A percentile compares a stretch with the other conserved stretches of the same genome.
Evolutionary conservation across 1,140 invertebrate genomes (phyloP).

Genomic region (Drosophila sechellia): DNA sequence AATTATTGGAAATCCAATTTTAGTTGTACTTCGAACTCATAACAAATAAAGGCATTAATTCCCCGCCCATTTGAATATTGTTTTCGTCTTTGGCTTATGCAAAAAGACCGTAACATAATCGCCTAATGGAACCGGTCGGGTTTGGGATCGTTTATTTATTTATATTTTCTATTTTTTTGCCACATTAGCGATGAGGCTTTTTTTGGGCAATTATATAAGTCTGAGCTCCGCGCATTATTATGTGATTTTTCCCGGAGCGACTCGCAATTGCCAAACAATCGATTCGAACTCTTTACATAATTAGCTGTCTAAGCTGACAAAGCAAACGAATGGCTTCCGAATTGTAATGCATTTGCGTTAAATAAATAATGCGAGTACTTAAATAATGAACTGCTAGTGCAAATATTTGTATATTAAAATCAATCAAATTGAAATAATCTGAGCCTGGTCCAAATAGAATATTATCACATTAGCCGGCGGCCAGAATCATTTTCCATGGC

Average conservation of each 20-base stretch:
- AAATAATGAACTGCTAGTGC: constrained; percentile 53
- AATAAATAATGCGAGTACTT: constrained; percentile 10
- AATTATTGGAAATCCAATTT: not conserved
- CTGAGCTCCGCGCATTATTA: constrained; percentile 19
- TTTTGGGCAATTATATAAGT: constrained; percentile 26
- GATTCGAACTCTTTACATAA: constrained; percentile 3
- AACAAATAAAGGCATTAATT: constrained; percentile 13
- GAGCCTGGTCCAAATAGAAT: constrained; percentile 29
- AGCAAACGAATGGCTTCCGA: not conserved
- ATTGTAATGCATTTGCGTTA: not conserved
- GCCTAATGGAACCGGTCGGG: constrained; percentile 35
- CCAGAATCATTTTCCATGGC: constrained; percentile 3
- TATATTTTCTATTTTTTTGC: constrained; percentile 19
- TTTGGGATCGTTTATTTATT: constrained; percentile 12
- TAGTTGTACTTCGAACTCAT: not conserved
- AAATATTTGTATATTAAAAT: constrained; percentile 65
- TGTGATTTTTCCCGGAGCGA: constrained; percentile 16
- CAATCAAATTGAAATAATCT: constrained; percentile 65
- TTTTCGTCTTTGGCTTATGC: constrained; percentile 34
- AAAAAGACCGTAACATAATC: constrained; percentile 37
- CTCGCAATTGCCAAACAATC: not conserved
- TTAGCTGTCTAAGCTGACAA: constrained; percentile 2
- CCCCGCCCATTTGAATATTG: constrained; percentile 25
- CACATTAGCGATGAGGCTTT: constrained; percentile 20
- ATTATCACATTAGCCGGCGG: constrained; percentile 41